Percentiles rank a stretch among this genome's conserved stretches.
These are phyloP conservation scores for Ambastaia sidthimunki DNA, from an alignment of 2,797 vertebrate species.

Conservation along the genomic window DNA sequence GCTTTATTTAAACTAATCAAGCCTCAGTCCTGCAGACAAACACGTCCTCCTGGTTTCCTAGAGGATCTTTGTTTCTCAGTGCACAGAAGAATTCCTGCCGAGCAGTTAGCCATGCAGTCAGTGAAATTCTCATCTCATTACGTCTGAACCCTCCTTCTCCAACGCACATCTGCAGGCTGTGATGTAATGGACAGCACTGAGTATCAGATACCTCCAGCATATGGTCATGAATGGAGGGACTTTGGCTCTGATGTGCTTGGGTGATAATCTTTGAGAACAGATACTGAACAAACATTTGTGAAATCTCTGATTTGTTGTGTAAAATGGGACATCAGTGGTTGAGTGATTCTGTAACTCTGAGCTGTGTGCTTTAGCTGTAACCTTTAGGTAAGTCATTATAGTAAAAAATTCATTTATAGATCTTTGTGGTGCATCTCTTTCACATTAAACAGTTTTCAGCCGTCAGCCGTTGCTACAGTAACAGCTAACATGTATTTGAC, in stretches of 20 bases:
- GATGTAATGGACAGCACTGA: slow-evolving; percentile 39
- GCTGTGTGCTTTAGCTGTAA: background rate
- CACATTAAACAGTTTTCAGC: slow-evolving; percentile 40
- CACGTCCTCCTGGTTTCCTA: slow-evolving; percentile 1
- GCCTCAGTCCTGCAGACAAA: slow-evolving; percentile 37
- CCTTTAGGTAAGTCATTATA: background rate
- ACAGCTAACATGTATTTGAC: no score
- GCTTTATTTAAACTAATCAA: slow-evolving; percentile 43
- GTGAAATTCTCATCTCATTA: slow-evolving; percentile 33
- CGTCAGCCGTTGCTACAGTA: slow-evolving; percentile 32
- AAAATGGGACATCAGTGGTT: slow-evolving; percentile 1
- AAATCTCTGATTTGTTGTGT: background rate
- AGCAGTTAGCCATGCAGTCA: slow-evolving; percentile 8
- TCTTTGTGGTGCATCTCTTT: background rate
- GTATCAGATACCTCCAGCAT: slow-evolving; percentile 41
- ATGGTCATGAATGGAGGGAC: slow-evolving; percentile 34
- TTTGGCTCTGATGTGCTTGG: slow-evolving; percentile 6
- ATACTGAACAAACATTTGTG: slow-evolving; percentile 2
- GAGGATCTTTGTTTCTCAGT: slow-evolving; percentile 44
- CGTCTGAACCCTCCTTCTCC: slow-evolving; percentile 33
- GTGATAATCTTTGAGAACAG: slow-evolving; percentile 5
- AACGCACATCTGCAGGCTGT: slow-evolving; percentile 40
- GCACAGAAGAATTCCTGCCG: slow-evolving; percentile 38
- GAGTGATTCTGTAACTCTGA: background rate
- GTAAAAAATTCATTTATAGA: background rate